Evolutionary conservation across 2,113 vertebrate species (phyloP).

Genomic region (Raphicerus campestris): DNA sequence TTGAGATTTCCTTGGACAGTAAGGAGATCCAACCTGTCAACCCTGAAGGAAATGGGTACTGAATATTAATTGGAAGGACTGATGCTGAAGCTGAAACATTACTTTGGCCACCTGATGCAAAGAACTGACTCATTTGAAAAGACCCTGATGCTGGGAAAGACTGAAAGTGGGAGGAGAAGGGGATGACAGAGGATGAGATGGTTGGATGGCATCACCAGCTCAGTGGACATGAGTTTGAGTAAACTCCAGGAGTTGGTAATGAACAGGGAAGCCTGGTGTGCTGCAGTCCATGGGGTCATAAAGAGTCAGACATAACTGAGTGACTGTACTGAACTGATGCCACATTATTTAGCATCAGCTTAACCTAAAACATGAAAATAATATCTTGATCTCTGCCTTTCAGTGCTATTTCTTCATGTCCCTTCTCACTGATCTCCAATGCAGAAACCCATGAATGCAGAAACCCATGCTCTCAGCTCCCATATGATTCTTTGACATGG

Average conservation of each 20-base stretch:
- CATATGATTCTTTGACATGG: background rate
- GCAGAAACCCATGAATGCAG: background rate
- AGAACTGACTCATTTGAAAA: background rate
- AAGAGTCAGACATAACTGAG: background rate
- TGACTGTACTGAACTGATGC: background rate
- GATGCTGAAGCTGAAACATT: background rate
- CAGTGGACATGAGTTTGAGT: background rate
- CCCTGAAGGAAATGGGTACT: background rate
- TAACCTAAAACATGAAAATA: background rate
- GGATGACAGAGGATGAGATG: background rate
- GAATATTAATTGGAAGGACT: background rate
- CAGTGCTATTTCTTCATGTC: background rate
- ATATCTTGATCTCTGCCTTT: background rate
- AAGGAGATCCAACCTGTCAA: background rate
- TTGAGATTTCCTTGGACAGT: background rate
- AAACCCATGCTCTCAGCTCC: background rate
- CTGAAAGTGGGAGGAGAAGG: background rate
- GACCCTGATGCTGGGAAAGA: background rate
- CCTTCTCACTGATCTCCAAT: background rate
- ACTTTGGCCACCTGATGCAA: background rate
- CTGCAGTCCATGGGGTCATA: rapidly evolving
- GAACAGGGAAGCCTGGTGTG: background rate
- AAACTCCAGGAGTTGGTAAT: background rate
- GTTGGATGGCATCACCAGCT: background rate
- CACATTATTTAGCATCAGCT: background rate